These are phyloP conservation scores for Graphium colonna DNA, from an alignment of 2,888 invertebrate genomes.

Conservation along the genomic window DNA sequence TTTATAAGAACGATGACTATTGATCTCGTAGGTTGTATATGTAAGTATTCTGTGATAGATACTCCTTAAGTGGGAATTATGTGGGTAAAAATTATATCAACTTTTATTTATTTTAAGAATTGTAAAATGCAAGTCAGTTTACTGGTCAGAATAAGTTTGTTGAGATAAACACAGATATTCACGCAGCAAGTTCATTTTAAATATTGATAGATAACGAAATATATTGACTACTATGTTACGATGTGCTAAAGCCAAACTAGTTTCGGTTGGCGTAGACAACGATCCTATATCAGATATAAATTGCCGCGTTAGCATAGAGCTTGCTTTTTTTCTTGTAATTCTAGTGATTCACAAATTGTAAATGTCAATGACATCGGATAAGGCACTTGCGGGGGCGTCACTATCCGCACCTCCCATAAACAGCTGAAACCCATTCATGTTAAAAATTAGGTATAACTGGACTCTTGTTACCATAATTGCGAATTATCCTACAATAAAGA, in stretches of 20 bases:
- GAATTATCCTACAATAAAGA: not conserved
- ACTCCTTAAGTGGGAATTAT: no score
- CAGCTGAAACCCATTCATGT: constrained; percentile 1
- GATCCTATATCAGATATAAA: not conserved
- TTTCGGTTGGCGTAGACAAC: not conserved
- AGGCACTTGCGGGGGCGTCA: constrained; percentile 11
- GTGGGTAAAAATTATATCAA: no score
- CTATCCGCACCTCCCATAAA: constrained; percentile 7
- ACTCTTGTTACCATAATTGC: not conserved
- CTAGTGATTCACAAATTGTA: constrained; percentile 18
- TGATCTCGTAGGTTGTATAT: no score
- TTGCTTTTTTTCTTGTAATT: constrained; percentile 9
- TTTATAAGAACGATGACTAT: no score
- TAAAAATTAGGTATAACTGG: not conserved
- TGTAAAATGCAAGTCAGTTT: no score
- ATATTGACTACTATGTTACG: not conserved
- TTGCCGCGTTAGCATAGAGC: constrained; percentile 14
- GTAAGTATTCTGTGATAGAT: no score
- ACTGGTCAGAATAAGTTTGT: no score
- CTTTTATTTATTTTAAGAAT: no score
- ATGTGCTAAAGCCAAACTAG: not conserved
- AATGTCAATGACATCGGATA: constrained; percentile 18
- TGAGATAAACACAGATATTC: no score
- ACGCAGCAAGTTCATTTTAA: no score
- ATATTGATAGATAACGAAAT: not conserved